These are phyloP conservation scores for Torymus texanus DNA, from an alignment of 2,888 invertebrate genomes.

Conservation along the genomic window DNA sequence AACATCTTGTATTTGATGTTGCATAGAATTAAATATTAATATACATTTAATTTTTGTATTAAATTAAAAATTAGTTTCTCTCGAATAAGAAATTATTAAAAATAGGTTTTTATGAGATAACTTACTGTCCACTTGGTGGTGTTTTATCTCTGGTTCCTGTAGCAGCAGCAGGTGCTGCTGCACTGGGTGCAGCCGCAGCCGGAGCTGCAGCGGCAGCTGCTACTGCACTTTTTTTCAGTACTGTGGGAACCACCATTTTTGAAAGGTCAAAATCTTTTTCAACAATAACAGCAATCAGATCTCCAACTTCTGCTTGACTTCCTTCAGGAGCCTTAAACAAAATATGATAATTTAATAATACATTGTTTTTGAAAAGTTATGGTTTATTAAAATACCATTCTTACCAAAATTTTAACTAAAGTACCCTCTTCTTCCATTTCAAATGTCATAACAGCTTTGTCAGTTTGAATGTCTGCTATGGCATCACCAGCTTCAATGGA, in stretches of 20 bases:
- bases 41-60: too few relatives aligned
- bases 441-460: conserved; percentile 80
- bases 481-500: conserved; percentile 78
- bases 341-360: too few relatives aligned
- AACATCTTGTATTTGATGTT: background rate
- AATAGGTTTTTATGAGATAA: conserved; percentile 12
- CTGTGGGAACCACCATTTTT: conserved; percentile 73
- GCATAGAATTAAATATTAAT: too few relatives aligned
- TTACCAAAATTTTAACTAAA: conserved; percentile 79
- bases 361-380: too few relatives aligned
- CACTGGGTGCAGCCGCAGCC: conserved; percentile 43
- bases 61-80: too few relatives aligned
- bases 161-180: conserved; percentile 46
- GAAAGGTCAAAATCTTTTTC: conserved; percentile 81
- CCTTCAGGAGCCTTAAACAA: conserved; percentile 75
- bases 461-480: conserved; percentile 81
- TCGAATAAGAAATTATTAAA: too few relatives aligned
- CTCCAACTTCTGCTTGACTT: conserved; percentile 76
- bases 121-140: conserved; percentile 69
- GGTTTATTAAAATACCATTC: background rate
- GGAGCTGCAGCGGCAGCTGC: conserved; percentile 45
- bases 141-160: conserved; percentile 53
- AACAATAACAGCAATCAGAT: conserved; percentile 79
- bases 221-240: conserved; percentile 51
- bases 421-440: conserved; percentile 80